Evolutionary conservation across 2,888 invertebrate genomes (phyloP).

Genomic region (Augochlorella aurata): DNA sequence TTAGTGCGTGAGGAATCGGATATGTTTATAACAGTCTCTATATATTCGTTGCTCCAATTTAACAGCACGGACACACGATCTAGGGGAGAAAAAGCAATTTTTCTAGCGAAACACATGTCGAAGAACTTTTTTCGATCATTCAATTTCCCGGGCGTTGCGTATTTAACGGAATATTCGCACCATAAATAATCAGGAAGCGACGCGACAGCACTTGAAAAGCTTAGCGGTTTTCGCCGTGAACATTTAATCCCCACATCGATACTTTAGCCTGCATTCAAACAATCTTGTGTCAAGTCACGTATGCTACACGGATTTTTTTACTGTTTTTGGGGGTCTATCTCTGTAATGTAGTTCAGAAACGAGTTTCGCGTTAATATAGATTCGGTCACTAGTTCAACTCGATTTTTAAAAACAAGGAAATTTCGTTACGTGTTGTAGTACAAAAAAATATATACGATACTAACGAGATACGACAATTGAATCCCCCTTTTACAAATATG

Average conservation of each 20-base stretch:
- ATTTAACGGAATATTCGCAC: constrained; percentile 37
- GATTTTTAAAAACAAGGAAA: too few species aligned
- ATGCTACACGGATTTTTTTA: background rate
- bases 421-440: background rate
- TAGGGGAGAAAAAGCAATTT: background rate
- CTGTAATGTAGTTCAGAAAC: background rate
- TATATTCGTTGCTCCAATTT: background rate
- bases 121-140: constrained; percentile 38
- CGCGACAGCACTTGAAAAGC: constrained; percentile 42
- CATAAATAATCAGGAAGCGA: constrained; percentile 59
- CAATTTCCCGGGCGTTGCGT: constrained; percentile 46
- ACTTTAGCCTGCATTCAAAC: constrained; percentile 9
- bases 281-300: background rate
- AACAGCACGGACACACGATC: background rate
- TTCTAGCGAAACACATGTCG: background rate
- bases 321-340: background rate
- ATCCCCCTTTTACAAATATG: background rate
- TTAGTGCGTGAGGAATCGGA: background rate
- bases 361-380: background rate
- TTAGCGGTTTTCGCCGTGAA: constrained; percentile 45
- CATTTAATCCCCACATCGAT: constrained; percentile 56
- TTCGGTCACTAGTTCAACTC: background rate
- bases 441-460: background rate
- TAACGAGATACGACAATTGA: background rate
- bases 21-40: background rate